These are phyloP conservation scores for Pterophyllum scalare DNA, from an alignment of 2,113 vertebrate species.

Conservation along the genomic window DNA sequence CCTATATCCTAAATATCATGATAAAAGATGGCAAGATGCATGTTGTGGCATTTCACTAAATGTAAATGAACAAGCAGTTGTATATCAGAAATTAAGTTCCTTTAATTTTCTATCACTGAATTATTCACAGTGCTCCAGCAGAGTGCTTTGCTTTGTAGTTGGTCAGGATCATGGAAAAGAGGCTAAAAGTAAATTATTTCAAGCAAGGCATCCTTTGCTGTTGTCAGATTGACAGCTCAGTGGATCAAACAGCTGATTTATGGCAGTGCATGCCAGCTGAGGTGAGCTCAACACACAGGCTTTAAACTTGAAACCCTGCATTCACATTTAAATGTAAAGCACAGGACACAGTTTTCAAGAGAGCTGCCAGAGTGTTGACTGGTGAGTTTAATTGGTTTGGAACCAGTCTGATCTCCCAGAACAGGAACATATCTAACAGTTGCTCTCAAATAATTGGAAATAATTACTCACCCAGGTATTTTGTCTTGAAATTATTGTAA, in stretches of 20 bases:
- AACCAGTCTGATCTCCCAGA: not conserved
- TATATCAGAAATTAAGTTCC: not conserved
- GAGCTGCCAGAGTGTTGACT: not conserved
- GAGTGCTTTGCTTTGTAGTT: not conserved
- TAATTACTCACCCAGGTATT: not conserved
- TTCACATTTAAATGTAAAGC: not conserved
- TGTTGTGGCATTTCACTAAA: not conserved
- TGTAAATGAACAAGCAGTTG: not conserved
- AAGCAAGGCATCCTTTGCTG: not conserved
- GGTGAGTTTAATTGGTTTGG: slow-evolving; percentile 17
- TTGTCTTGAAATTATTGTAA: not conserved
- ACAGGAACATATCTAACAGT: not conserved
- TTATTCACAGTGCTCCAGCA: not conserved
- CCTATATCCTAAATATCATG: too few relatives aligned
- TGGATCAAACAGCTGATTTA: slow-evolving; percentile 36
- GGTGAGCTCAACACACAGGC: not conserved
- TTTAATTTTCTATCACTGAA: not conserved
- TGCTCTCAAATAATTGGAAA: not conserved
- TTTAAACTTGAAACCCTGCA: not conserved
- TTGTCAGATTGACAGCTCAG: slow-evolving; percentile 47
- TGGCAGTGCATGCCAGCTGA: slow-evolving; percentile 14
- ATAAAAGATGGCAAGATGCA: not conserved
- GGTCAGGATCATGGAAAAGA: not conserved
- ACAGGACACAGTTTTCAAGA: not conserved
- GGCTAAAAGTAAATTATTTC: slow-evolving; percentile 12